Evolutionary conservation across 2,888 invertebrate genomes (phyloP).

Genomic region (Pheosia tremula): DNA sequence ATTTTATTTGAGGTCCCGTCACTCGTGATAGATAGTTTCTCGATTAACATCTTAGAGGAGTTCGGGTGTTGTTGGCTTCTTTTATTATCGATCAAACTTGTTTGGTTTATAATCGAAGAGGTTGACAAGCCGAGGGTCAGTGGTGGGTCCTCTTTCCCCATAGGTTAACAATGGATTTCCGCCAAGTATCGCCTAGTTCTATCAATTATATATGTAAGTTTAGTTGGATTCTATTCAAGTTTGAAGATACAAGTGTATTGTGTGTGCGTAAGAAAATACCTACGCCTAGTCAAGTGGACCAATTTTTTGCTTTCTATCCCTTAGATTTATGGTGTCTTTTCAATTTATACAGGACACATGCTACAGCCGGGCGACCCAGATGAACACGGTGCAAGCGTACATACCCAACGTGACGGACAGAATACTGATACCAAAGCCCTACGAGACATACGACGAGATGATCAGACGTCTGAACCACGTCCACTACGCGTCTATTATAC

Average conservation of each 20-base stretch:
- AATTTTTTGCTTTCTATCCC: too few relatives aligned
- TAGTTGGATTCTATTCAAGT: background rate
- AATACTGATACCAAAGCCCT: constrained; percentile 84
- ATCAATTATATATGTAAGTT: constrained; percentile 57
- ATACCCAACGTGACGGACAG: constrained; percentile 87
- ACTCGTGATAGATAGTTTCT: too few relatives aligned
- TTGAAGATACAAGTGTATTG: too few relatives aligned
- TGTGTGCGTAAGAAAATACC: background rate
- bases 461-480: constrained; percentile 82
- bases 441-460: constrained; percentile 87
- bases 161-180: too few relatives aligned
- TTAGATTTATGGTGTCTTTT: background rate
- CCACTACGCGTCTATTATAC: constrained; percentile 86
- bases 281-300: background rate
- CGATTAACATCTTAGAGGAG: too few relatives aligned
- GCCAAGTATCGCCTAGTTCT: too few relatives aligned
- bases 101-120: too few relatives aligned
- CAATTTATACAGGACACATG: constrained; percentile 71
- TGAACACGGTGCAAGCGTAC: constrained; percentile 81
- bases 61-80: too few relatives aligned
- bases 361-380: constrained; percentile 86
- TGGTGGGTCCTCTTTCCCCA: too few relatives aligned
- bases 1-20: too few relatives aligned
- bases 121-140: too few relatives aligned
- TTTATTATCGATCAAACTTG: too few relatives aligned